Conservation (phyloP, 92 coral and sea anemone species). For the Epizoanthus scotinus region DNA sequence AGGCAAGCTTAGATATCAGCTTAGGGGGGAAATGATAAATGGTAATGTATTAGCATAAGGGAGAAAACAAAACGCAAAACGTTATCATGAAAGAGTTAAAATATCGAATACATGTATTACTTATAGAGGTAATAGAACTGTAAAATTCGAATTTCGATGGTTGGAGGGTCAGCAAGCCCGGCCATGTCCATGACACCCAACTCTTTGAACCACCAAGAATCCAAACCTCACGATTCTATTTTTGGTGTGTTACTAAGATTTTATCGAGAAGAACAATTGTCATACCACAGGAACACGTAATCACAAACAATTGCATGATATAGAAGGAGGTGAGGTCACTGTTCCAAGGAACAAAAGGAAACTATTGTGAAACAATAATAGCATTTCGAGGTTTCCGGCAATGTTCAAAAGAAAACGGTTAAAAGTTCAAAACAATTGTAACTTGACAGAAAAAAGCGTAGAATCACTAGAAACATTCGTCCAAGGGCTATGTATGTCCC, state of each 20-base stretch:
- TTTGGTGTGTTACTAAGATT: background rate
- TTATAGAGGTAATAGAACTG: background rate
- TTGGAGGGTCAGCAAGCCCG: no score
- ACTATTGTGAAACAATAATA: background rate
- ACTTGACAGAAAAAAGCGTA: no score
- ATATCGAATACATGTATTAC: no score
- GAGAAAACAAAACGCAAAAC: background rate
- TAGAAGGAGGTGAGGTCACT: background rate
- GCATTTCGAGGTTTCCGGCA: constrained; percentile 28
- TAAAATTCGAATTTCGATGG: background rate
- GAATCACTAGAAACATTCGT: no score
- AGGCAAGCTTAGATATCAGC: no score
- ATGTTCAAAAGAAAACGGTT: background rate
- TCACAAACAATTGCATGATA: background rate
- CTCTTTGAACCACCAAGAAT: background rate
- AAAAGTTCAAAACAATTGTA: no score
- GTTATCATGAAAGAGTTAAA: background rate
- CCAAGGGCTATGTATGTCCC: no score
- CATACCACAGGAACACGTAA: constrained; percentile 13
- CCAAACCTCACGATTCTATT: background rate
- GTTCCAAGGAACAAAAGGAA: constrained; percentile 3
- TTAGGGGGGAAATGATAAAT: background rate
- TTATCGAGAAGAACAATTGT: constrained; percentile 6
- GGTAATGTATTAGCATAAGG: background rate
- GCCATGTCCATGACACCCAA: background rate